A percentile compares a stretch with the other conserved stretches of the same genome.
Conservation (phyloP, 2,888 invertebrate genomes). For the Andrena dorsata region DNA sequence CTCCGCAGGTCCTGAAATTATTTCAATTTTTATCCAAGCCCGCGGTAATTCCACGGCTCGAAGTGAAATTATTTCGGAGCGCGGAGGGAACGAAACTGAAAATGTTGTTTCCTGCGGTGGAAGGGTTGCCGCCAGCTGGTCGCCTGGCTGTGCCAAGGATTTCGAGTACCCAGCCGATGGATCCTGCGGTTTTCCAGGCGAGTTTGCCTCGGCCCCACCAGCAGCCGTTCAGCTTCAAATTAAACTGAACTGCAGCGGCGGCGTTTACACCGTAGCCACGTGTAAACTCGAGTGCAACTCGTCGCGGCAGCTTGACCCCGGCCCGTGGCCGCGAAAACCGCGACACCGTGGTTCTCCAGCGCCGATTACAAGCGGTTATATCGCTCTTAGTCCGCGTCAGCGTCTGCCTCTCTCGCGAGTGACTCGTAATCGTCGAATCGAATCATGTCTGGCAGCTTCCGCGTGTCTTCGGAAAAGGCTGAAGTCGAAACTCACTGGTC, state of each 20-base stretch:
- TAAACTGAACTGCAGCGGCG: conserved; percentile 68
- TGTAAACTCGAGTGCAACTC: conserved; percentile 55
- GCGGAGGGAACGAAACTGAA: conserved; percentile 2
- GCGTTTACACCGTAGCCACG: conserved; percentile 62
- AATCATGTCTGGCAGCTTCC: neutral
- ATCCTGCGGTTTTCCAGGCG: conserved; percentile 68
- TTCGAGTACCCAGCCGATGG: conserved; percentile 54
- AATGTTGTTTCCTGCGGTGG: neutral
- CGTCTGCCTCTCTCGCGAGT: neutral
- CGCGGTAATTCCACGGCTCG: neutral
- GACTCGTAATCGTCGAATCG: conserved; percentile 17
- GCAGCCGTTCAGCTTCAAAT: conserved; percentile 73
- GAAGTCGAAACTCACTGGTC: too few relatives aligned
- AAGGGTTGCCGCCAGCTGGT: conserved; percentile 19
- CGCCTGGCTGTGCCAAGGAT: conserved; percentile 39
- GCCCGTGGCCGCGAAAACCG: conserved; percentile 49
- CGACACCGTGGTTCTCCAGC: conserved; percentile 40
- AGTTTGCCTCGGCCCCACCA: conserved; percentile 55
- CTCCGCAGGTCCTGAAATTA: neutral
- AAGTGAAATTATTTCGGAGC: conserved; percentile 7
- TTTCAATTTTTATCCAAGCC: neutral
- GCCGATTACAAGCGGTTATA: conserved; percentile 32
- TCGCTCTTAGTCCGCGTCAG: conserved; percentile 30
- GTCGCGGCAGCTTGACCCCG: conserved; percentile 39
- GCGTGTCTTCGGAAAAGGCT: too few relatives aligned